These are phyloP conservation scores for Formica exsecta DNA, from an alignment of 1,140 invertebrate genomes.

Conservation along the genomic window DNA sequence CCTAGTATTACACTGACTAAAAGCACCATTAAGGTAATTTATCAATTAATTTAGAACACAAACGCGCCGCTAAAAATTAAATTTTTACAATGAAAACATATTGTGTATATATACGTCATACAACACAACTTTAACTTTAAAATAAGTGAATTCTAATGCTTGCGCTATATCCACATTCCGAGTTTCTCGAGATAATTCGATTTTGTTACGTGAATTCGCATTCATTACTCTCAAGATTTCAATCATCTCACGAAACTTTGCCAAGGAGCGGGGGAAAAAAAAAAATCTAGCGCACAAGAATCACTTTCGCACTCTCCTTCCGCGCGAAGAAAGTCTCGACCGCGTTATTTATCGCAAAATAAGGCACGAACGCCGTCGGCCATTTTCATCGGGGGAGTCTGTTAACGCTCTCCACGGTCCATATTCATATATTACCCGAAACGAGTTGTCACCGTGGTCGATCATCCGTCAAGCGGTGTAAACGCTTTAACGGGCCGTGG, in stretches of 20 bases:
- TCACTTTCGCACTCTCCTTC: not conserved
- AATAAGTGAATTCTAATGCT: not conserved
- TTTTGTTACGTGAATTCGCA: not conserved
- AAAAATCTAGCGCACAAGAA: not conserved
- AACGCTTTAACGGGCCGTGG: conserved; percentile 80
- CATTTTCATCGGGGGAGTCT: conserved; percentile 58
- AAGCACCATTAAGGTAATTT: conserved; percentile 14
- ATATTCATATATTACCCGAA: conserved; percentile 74
- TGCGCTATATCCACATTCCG: not conserved
- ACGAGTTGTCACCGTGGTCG: conserved; percentile 75
- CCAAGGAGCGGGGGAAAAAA: not conserved
- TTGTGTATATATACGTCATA: not conserved
- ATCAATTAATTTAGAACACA: conserved; percentile 10
- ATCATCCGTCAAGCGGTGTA: conserved; percentile 80
- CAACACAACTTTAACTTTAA: not conserved
- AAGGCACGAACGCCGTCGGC: conserved; percentile 48
- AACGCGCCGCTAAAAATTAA: conserved; percentile 20
- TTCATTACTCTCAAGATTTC: not conserved
- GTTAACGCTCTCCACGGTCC: conserved; percentile 67
- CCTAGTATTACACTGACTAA: conserved; percentile 9
- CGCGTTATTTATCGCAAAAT: conserved; percentile 37
- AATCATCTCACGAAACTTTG: not conserved
- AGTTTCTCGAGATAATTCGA: not conserved
- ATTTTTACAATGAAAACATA: not conserved
- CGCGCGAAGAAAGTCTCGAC: not conserved